phyloP scores from a whole-genome alignment of 37 sponge, comb jelly and placozoan genomes.

The Halisarca cf. caerulea region DNA sequence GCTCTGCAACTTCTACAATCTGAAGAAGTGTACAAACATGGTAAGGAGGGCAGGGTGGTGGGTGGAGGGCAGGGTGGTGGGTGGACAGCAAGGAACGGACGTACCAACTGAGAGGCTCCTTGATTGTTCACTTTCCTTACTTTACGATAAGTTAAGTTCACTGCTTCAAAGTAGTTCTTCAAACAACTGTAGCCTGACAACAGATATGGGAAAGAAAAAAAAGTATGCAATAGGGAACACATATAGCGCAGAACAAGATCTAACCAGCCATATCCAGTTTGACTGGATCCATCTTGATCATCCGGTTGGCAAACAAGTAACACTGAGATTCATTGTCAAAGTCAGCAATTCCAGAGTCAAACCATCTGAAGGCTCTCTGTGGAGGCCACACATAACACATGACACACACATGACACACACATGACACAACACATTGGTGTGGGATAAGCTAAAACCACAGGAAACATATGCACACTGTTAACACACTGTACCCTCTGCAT shows the following conservation, averaged over 20 bases:
- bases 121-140: slow-evolving; percentile 48
- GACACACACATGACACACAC: not conserved
- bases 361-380: slow-evolving; percentile 90
- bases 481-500: too few relatives aligned
- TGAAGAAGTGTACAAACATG: slow-evolving; percentile 4
- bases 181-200: slow-evolving; percentile 83
- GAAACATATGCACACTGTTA: too few relatives aligned
- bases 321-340: slow-evolving; percentile 77
- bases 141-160: slow-evolving; percentile 63
- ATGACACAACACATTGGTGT: too few relatives aligned
- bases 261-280: slow-evolving; percentile 38
- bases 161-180: slow-evolving; percentile 77
- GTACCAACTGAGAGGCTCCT: not conserved
- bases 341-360: slow-evolving; percentile 74
- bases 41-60: too few relatives aligned
- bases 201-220: too few relatives aligned
- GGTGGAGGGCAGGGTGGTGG: too few relatives aligned
- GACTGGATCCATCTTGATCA: slow-evolving; percentile 50
- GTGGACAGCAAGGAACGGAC: not conserved
- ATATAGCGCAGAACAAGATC: too few relatives aligned
- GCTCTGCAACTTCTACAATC: slow-evolving; percentile 73
- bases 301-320: slow-evolving; percentile 66
- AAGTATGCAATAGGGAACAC: too few relatives aligned
- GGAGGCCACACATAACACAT: not conserved
- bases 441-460: too few relatives aligned